These are phyloP conservation scores for Xestia rhomboidea DNA, from an alignment of 2,888 invertebrate genomes.

Conservation along the genomic window DNA sequence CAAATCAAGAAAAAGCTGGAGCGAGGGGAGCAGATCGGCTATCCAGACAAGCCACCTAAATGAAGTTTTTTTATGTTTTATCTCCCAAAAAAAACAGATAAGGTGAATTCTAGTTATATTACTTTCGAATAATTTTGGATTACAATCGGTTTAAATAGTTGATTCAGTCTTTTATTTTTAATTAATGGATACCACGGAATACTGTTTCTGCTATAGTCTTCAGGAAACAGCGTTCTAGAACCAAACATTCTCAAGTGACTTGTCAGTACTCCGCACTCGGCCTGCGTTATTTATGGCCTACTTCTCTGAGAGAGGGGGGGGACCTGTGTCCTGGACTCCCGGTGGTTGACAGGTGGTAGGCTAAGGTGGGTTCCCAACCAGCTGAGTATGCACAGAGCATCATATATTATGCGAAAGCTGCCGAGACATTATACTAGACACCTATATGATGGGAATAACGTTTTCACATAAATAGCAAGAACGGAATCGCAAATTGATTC, in stretches of 20 bases:
- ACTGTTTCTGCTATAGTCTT: neutral
- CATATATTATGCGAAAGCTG: too few species aligned
- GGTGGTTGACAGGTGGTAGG: neutral
- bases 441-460: too few species aligned
- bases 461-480: neutral
- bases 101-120: conserved; percentile 11
- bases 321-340: neutral
- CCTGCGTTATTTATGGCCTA: neutral
- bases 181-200: neutral
- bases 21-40: conserved; percentile 53
- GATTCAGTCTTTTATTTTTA: neutral
- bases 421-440: too few species aligned
- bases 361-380: too few species aligned
- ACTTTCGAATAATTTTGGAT: conserved; percentile 21
- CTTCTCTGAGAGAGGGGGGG: neutral
- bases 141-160: neutral
- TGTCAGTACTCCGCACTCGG: neutral
- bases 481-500: neutral
- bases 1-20: conserved; percentile 76
- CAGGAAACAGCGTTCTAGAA: neutral
- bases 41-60: conserved; percentile 38
- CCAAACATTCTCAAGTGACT: neutral
- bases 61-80: conserved; percentile 14
- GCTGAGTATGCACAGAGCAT: too few species aligned
- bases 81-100: neutral